A percentile compares a stretch with the other conserved stretches of the same genome.
phyloP scores from a whole-genome alignment of 2,113 vertebrate genomes.

The Paralichthys olivaceus region DNA sequence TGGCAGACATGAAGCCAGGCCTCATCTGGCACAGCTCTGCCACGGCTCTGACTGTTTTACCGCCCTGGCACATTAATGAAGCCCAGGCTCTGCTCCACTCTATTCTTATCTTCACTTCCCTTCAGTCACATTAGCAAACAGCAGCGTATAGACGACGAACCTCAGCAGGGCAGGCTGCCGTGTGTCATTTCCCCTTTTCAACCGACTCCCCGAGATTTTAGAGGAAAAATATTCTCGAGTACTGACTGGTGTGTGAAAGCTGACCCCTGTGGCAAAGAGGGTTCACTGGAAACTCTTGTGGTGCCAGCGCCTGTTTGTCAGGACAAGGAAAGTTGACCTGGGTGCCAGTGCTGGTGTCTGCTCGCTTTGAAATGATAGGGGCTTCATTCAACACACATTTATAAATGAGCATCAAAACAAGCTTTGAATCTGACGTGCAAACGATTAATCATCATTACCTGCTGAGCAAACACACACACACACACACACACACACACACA shows the following conservation, averaged over 20 bases:
- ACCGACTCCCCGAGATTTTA: slow-evolving; percentile 66
- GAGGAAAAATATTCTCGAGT: slow-evolving; percentile 63
- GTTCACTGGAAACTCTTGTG: slow-evolving; percentile 71
- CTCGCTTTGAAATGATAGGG: slow-evolving; percentile 55
- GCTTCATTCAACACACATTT: slow-evolving; percentile 63
- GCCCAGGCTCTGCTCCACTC: slow-evolving; percentile 56
- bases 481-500: slow-evolving; percentile 2
- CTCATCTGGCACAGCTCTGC: slow-evolving; percentile 72
- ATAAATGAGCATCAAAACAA: slow-evolving; percentile 61
- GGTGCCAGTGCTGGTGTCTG: slow-evolving; percentile 60
- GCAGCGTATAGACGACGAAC: slow-evolving; percentile 39
- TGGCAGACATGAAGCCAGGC: slow-evolving; percentile 63
- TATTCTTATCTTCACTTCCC: slow-evolving; percentile 69
- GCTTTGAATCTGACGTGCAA: slow-evolving; percentile 41
- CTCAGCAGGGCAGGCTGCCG: slow-evolving; percentile 53
- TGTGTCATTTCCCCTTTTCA: slow-evolving; percentile 60
- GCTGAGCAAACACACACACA: slow-evolving; percentile 41
- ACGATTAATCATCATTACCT: slow-evolving; percentile 32
- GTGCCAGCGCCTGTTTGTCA: slow-evolving; percentile 49
- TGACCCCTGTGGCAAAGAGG: slow-evolving; percentile 61
- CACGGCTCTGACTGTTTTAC: slow-evolving; percentile 64
- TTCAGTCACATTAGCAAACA: slow-evolving; percentile 72
- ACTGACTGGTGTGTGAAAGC: slow-evolving; percentile 55
- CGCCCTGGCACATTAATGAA: slow-evolving; percentile 71
- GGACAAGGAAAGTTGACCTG: slow-evolving; percentile 60